Percentiles rank a stretch among this genome's conserved stretches.
phyloP scores from a whole-genome alignment of 1,140 invertebrate species.

The Drosophila sproati region DNA sequence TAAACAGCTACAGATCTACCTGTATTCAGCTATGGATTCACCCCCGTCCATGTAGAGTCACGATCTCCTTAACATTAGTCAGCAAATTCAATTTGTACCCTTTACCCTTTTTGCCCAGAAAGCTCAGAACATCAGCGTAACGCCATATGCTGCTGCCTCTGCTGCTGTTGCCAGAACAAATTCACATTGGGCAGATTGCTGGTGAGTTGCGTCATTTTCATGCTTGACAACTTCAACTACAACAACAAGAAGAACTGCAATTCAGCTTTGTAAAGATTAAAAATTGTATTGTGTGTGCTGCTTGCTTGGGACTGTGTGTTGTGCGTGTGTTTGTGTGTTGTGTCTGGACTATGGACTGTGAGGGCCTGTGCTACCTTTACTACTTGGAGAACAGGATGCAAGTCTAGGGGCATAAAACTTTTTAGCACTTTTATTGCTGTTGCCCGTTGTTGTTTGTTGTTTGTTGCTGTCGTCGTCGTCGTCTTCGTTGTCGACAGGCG shows the following conservation, averaged over 20 bases:
- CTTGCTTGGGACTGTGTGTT: not conserved
- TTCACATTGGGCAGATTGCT: conserved; percentile 33
- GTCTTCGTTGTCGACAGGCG: conserved; percentile 42
- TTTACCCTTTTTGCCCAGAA: not conserved
- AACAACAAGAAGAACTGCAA: conserved; percentile 37
- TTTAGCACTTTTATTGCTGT: conserved; percentile 79
- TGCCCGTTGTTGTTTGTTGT: conserved; percentile 39
- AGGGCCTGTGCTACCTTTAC: conserved; percentile 14
- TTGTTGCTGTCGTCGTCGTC: conserved; percentile 35
- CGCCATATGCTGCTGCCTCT: not conserved
- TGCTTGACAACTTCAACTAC: conserved; percentile 55
- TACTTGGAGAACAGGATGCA: conserved; percentile 69
- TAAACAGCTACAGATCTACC: no score
- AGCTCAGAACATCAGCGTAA: conserved; percentile 1
- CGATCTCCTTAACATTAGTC: no score
- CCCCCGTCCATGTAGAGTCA: no score
- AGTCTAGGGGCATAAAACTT: conserved; percentile 74
- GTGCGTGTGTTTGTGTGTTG: not conserved
- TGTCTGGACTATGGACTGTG: not conserved
- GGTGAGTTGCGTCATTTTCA: conserved; percentile 46
- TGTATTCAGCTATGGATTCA: no score
- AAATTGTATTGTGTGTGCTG: conserved; percentile 51
- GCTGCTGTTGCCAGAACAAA: conserved; percentile 7
- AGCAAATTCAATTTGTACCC: not conserved
- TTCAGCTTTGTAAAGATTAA: conserved; percentile 76